Conservation (phyloP, 64 coral and sea anemone genomes). For the Pocillopora damicornis region DNA sequence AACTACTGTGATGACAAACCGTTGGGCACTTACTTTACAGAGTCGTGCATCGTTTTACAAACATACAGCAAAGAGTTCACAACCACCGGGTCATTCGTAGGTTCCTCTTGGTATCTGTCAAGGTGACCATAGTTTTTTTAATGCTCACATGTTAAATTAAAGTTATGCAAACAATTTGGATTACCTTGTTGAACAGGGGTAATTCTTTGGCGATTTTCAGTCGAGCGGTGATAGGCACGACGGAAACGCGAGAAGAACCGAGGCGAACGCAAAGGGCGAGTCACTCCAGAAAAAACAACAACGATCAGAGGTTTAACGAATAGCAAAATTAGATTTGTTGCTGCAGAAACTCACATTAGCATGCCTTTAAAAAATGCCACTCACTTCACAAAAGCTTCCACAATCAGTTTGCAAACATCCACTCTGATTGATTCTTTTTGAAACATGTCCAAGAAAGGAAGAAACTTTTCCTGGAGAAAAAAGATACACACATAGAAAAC, state of each 20-base stretch:
- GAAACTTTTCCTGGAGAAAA: conserved; percentile 85
- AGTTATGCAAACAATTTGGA: too few species aligned
- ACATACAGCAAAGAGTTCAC: conserved; percentile 95
- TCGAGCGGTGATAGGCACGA: too few species aligned
- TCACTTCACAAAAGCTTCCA: conserved; percentile 96
- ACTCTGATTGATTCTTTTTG: conserved; percentile 93
- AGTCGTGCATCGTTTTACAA: conserved; percentile 95
- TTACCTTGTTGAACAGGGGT: too few species aligned
- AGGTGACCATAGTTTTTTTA: not conserved
- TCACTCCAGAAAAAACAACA: too few species aligned
- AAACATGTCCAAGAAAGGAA: conserved; percentile 97
- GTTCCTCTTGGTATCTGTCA: conserved; percentile 75
- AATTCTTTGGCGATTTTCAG: not conserved
- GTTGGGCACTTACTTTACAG: conserved; percentile 76
- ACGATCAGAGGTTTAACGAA: not conserved
- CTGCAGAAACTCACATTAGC: too few species aligned
- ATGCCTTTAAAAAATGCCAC: not conserved
- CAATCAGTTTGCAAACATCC: conserved; percentile 90
- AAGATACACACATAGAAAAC: not conserved
- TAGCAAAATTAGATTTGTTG: not conserved
- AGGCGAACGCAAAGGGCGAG: too few species aligned
- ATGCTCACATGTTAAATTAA: too few species aligned
- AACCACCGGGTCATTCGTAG: conserved; percentile 85
- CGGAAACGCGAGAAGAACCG: too few species aligned
- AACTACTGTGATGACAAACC: not conserved